Conservation (phyloP, 2,797 vertebrate genomes). For the Geotrypetes seraphini region DNA sequence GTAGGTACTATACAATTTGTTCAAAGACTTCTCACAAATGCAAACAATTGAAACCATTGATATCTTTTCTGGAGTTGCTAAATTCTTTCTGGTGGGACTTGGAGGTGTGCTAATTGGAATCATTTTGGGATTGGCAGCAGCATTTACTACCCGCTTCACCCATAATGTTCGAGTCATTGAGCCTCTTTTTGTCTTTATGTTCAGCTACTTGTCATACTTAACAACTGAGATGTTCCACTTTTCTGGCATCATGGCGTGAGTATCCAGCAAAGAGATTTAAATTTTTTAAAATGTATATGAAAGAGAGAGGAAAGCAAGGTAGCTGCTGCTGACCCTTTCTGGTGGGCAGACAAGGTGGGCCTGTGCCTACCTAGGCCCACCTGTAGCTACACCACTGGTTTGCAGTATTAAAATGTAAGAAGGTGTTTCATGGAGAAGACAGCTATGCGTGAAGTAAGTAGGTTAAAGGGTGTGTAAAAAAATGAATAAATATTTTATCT, state of each 20-base stretch:
- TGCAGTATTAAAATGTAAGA: too few species aligned
- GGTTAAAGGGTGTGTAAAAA: too few species aligned
- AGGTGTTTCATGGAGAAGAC: too few species aligned
- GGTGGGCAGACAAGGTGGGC: too few species aligned
- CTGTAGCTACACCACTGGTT: too few species aligned
- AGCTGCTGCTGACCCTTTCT: too few species aligned
- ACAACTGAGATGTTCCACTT: constrained; percentile 88
- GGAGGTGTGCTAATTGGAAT: constrained; percentile 83
- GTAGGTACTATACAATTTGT: constrained; percentile 92
- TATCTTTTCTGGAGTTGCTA: constrained; percentile 77
- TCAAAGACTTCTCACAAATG: constrained; percentile 85
- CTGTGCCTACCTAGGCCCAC: too few species aligned
- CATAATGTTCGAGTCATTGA: constrained; percentile 86
- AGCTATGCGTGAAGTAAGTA: too few species aligned
- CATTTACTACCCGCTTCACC: constrained; percentile 93
- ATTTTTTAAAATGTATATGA: too few species aligned
- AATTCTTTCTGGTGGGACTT: constrained; percentile 82
- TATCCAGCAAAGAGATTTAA: constrained; percentile 42
- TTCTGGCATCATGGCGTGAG: constrained; percentile 97
- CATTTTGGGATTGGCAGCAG: constrained; percentile 84
- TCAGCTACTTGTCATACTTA: constrained; percentile 91
- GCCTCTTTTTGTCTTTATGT: constrained; percentile 94
- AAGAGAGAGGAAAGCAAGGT: too few species aligned
- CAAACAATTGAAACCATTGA: constrained; percentile 75
- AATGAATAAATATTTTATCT: too few species aligned